Base-by-base conservation (phyloP, 2,113 vertebrate species). In the Brachionichthys hirsutus region DNA sequence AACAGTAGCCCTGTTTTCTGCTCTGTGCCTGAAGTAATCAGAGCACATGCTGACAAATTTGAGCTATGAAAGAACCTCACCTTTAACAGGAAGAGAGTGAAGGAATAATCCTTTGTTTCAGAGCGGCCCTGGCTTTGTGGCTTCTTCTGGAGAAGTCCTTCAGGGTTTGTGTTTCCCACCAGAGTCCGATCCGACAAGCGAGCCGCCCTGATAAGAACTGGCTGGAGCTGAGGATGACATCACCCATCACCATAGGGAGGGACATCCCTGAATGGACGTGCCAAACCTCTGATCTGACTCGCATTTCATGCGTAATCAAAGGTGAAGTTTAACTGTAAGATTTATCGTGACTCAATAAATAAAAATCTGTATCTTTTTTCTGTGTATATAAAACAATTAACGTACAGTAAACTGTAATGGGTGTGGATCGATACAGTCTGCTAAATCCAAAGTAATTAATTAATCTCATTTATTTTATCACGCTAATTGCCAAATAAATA, bases 161-260 rank as follows among this genome's bases (percentile, higher is more conserved):
- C 30, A 38, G 51, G 14, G 44, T 56, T 47, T 43, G 70, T 70
- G 76, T 66, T 56, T 54, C 17, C 1, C 59, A 41, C 9, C 41
- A 54, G 46, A 67, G 75, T 56, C 70, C 14, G 62, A 66, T 47
- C 58, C 52, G 22, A 66, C 52, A 77, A n/a, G 61, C 77, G 82
- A 83, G 49, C 41, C 35, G 60, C 52, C 17, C 43, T 75, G 78
- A 67, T 65, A 38, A 64, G 35, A 66, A 65, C 52, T 12, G 45
- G 62, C 22, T 15, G 49, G 18, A 36, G 62, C 64, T 57, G 49
- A 0, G 20, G 51, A 57, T 86, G 82, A 86, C 82, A 78, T 88
- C 86, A 84, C 70, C 54, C 17, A 51, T 19, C 14, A 22, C 24
- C 24, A n/a, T 30, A 30, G 24, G 24, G 4, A 54, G 48, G 69